A percentile compares a stretch with the other conserved stretches of the same genome.
These are phyloP conservation scores for Pteropus alecto DNA, from an alignment of 2,113 vertebrate species.

Conservation along the genomic window DNA sequence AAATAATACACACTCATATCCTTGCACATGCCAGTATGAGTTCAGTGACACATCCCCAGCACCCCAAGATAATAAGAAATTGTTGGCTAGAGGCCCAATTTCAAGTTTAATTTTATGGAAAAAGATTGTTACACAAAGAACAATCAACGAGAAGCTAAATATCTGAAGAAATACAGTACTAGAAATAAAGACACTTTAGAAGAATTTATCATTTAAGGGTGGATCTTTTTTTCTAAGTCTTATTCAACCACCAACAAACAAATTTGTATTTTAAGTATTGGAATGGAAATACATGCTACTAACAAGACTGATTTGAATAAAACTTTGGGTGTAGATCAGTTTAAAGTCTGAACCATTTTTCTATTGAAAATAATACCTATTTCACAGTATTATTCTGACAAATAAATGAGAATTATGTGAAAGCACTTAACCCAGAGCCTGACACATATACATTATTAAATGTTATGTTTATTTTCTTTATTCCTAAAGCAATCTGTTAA, in stretches of 20 bases:
- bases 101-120: constrained; percentile 41
- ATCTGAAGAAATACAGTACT: neutral
- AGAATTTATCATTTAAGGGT: neutral
- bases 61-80: neutral
- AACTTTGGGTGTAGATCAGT: neutral
- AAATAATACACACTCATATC: neutral
- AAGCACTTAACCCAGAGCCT: neutral
- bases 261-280: constrained; percentile 14
- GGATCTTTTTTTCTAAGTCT: neutral
- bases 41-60: neutral
- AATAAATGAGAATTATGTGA: constrained; percentile 19
- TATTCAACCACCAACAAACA: neutral
- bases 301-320: neutral
- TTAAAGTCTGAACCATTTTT: neutral
- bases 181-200: constrained; percentile 25
- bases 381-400: constrained; percentile 15
- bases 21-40: neutral
- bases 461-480: constrained; percentile 1
- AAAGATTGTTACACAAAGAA: neutral
- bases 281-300: constrained; percentile 9
- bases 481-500: neutral
- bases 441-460: neutral
- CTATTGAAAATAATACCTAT: neutral
- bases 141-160: constrained; percentile 13
- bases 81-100: neutral